phyloP scores from a whole-genome alignment of 2,113 vertebrate species.

The Nannospalax galili region DNA sequence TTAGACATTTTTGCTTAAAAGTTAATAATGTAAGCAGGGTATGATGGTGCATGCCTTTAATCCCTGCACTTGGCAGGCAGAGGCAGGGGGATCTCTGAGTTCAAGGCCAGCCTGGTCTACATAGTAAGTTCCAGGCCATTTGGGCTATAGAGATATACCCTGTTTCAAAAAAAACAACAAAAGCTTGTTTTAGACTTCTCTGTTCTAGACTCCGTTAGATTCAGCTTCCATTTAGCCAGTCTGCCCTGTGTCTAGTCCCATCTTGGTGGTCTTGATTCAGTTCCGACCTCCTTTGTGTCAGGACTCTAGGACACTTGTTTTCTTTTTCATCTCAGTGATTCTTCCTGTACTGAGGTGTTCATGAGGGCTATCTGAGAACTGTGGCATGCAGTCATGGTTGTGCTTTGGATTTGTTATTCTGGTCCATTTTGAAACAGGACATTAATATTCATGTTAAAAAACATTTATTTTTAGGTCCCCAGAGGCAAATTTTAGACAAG shows the following conservation, averaged over 20 bases:
- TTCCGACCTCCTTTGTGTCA: not conserved
- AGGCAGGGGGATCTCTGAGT: too few relatives aligned
- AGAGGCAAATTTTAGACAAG: conserved; percentile 98
- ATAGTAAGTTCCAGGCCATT: too few relatives aligned
- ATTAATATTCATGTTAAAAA: conserved; percentile 44
- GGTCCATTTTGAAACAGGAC: not conserved
- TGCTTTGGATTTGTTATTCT: conserved; percentile 62
- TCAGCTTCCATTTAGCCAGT: not conserved
- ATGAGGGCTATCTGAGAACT: not conserved
- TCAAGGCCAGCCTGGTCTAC: too few relatives aligned
- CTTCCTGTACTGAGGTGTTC: not conserved
- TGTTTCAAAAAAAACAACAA: not conserved
- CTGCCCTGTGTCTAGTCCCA: not conserved
- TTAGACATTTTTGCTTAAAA: conserved; percentile 30
- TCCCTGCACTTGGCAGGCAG: too few relatives aligned
- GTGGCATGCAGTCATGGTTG: not conserved
- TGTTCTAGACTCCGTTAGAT: not conserved
- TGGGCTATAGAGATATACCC: too few relatives aligned
- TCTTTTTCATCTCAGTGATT: not conserved
- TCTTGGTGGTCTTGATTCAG: conserved; percentile 19
- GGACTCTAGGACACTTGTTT: not conserved
- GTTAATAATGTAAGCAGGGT: too few relatives aligned
- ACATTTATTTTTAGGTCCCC: conserved; percentile 90
- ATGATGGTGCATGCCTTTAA: too few relatives aligned
- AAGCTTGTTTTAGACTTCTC: not conserved